Evolutionary conservation across 2,888 invertebrate genomes (phyloP).

Genomic region (Mimas tiliae): DNA sequence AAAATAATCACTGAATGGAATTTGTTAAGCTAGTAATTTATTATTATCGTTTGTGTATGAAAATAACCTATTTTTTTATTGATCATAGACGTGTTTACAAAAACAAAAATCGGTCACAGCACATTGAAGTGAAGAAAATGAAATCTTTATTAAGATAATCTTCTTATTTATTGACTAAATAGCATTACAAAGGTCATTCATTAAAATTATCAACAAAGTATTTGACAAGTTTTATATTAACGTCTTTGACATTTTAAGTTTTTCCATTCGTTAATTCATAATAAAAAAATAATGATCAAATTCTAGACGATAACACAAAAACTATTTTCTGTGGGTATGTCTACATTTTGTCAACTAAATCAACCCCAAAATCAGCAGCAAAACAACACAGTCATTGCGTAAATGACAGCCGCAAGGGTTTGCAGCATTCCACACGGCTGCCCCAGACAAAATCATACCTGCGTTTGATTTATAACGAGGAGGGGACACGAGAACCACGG

Average conservation of each 20-base stretch:
- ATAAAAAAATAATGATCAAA: neutral
- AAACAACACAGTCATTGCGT: conserved; percentile 48
- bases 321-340: neutral
- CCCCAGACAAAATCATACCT: conserved; percentile 76
- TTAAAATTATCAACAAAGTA: conserved; percentile 46
- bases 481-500: conserved; percentile 73
- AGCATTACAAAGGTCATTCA: conserved; percentile 53
- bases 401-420: conserved; percentile 57
- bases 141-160: conserved; percentile 67
- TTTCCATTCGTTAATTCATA: neutral
- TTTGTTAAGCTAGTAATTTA: conserved; percentile 64
- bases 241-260: conserved; percentile 29
- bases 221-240: conserved; percentile 31
- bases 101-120: conserved; percentile 64
- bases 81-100: conserved; percentile 60
- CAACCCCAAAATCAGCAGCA: conserved; percentile 27
- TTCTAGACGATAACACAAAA: neutral
- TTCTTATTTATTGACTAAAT: conserved; percentile 60
- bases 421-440: conserved; percentile 69
- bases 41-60: conserved; percentile 45
- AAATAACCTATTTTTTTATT: conserved; percentile 66
- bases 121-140: conserved; percentile 54
- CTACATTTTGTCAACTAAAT: neutral
- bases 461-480: conserved; percentile 82
- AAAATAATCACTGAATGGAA: conserved; percentile 47